Evolutionary conservation across 2,797 vertebrate species (phyloP).

Genomic region (Allobates femoralis): DNA sequence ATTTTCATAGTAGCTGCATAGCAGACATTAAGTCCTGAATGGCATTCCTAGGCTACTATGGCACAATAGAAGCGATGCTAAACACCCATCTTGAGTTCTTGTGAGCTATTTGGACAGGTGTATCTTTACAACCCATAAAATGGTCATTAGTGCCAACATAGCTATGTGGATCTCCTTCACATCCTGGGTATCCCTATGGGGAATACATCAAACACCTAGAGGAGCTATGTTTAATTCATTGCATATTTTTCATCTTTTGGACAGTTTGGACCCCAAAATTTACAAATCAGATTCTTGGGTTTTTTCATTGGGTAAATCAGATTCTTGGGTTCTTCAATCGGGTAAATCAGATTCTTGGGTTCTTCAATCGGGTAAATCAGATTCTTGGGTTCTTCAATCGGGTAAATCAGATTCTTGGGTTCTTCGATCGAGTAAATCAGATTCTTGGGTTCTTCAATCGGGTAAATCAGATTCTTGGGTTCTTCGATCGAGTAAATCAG

Average conservation of each 20-base stretch:
- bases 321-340: too few relatives aligned
- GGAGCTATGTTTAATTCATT: neutral
- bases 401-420: too few relatives aligned
- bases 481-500: too few relatives aligned
- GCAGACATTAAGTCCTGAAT: neutral
- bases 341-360: too few relatives aligned
- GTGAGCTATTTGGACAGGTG: slow-evolving; percentile 5
- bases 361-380: too few relatives aligned
- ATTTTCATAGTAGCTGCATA: slow-evolving; percentile 16
- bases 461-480: too few relatives aligned
- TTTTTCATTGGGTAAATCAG: too few relatives aligned
- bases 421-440: too few relatives aligned
- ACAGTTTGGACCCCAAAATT: neutral
- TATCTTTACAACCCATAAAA: neutral
- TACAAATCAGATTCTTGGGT: neutral
- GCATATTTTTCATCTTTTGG: neutral
- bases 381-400: too few relatives aligned
- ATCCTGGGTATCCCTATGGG: neutral
- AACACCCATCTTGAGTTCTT: neutral
- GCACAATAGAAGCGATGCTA: slow-evolving; percentile 4
- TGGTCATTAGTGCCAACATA: neutral
- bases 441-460: too few relatives aligned
- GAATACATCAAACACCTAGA: neutral
- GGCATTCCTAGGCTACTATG: slow-evolving; percentile 29
- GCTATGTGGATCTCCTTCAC: neutral